Evolutionary conservation across 2,113 vertebrate species (phyloP), one percentile per base, ranked within the genome.

Genomic region (Vidua chalybeata): DNA sequence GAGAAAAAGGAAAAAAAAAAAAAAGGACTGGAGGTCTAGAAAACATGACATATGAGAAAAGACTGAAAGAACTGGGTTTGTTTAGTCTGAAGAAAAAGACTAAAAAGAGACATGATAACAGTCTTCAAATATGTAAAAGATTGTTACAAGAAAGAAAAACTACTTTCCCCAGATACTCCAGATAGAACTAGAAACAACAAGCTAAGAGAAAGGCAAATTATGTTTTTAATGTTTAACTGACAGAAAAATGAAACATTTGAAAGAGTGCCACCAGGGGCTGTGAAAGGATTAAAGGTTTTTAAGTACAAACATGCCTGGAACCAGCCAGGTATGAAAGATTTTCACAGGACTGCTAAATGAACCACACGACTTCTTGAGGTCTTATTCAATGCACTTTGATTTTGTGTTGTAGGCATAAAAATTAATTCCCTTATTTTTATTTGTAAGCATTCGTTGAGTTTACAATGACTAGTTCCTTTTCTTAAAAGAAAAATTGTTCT

Each of bases 11-110:
- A 18, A 19, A 56, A 46, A 19, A 41, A 41, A 18, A 19, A 49
- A 48, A 33, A 61, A 49, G 6, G 3, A 24, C 39, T 63, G 5
- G 43, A 95, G 27, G 63, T 92, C 94, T 93, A 96, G 87, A 95
- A 93, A 96, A 87, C 19, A 84, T 89, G 83, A 93, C 11, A 8
- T 90, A 77, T 51, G 51, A 87, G 68, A 77, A 74, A 92, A 93
- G 83, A 95, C 20, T 92, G 89, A 96, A 96, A 95, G 89, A 97
- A 94, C 45, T 84, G 56, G 80, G 89, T 95, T 97, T 97, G 96
- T 96, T 97, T 96, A 96, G 94, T 95, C 94, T 97, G 77, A 96
- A 89, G 76, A 89, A 90, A 71, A 84, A 76, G 55, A 84, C 91
- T 95, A 90, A 92, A 78, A 68, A 89, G 93, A 94, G 94, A 90